Evolutionary conservation across 2,888 invertebrate genomes (phyloP).

Genomic region (Hirtodrosophila confusa): DNA sequence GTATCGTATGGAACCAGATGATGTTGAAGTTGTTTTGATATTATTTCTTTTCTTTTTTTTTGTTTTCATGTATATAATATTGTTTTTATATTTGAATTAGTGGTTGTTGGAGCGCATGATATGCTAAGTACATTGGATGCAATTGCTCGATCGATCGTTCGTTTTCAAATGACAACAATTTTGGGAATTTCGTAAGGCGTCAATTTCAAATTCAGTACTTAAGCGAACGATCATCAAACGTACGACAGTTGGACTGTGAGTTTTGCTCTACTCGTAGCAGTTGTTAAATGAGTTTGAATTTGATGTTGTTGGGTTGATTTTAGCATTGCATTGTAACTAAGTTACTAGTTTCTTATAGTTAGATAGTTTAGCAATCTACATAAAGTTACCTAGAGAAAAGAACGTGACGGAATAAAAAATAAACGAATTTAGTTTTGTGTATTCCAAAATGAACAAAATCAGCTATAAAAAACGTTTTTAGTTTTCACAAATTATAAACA

Average conservation of each 20-base stretch:
- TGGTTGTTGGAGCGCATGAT: constrained; percentile 62
- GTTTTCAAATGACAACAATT: constrained; percentile 29
- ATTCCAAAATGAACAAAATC: constrained; percentile 33
- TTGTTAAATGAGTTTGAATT: constrained; percentile 47
- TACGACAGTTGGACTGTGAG: constrained; percentile 65
- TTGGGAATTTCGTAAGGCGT: constrained; percentile 50
- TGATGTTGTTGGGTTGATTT: constrained; percentile 44
- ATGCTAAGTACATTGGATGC: constrained; percentile 57
- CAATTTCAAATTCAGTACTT: constrained; percentile 52
- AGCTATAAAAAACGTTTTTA: constrained; percentile 25
- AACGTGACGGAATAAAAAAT: constrained; percentile 58
- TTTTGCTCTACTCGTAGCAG: constrained; percentile 56
- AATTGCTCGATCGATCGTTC: constrained; percentile 57
- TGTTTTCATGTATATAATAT: constrained; percentile 14
- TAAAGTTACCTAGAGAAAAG: constrained; percentile 84
- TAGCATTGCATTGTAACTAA: constrained; percentile 68
- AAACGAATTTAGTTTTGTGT: constrained; percentile 59
- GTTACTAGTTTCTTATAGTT: constrained; percentile 65
- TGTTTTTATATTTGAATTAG: constrained; percentile 22
- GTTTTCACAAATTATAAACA: constrained; percentile 37
- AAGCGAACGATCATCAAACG: constrained; percentile 69
- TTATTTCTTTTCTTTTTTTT: constrained; percentile 15
- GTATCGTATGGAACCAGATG: constrained; percentile 69
- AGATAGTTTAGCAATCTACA: constrained; percentile 82
- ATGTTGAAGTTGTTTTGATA: constrained; percentile 57